Base-by-base conservation (phyloP, 2,797 vertebrate genomes). In the Acanthurus lineatus region DNA sequence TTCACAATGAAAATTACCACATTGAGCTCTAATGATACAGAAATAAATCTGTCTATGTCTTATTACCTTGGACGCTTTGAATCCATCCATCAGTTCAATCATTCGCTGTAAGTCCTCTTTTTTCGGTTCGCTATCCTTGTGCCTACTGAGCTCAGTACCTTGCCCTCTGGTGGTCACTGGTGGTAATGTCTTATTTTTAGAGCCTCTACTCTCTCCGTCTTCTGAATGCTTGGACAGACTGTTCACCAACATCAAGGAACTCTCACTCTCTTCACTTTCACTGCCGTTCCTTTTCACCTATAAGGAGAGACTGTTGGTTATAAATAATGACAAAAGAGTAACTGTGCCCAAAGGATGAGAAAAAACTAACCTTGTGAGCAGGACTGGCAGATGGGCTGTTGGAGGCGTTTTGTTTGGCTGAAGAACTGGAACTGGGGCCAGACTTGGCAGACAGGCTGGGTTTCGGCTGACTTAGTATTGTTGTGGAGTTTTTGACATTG, bases 11-110 rank as follows among this genome's bases (percentile, higher is more conserved):
- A 38, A 44, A 44, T 1, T 1, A 28, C 54, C 14, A 38, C 3
- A 45, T 10, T 4, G 0, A n/a, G 19, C 19, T 17, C 48, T 44
- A 25, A 35, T 3, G 51, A 28, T 7, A 35, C 10, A 16, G 15
- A 12, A 52, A 59, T 0, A 28, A 10, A 25, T 8, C 32, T 19
- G 17, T 61, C 52, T n/a, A 17, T 57, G 15, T n/a, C 2, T 3
- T 52, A 19, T 65, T 95, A 98, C 97, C 97, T 99, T 97, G 44
- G 97, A 98, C 2, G 96, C 96, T 94, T 94, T 97, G 88, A 98
- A 98, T 53, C 97, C 96, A 70, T 98, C 96, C 51, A 97, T 77
- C 48, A 99, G 91, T 11, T 94, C 82, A 9, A 92, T 76, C 28
- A 98, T 93, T 79, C 62, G 47, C 0, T 95, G 93, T 60, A 95